A percentile compares a stretch with the other conserved stretches of the same genome.
Conservation (phyloP, 2,797 vertebrate species). For the Chaenodraco wilsoni region DNA sequence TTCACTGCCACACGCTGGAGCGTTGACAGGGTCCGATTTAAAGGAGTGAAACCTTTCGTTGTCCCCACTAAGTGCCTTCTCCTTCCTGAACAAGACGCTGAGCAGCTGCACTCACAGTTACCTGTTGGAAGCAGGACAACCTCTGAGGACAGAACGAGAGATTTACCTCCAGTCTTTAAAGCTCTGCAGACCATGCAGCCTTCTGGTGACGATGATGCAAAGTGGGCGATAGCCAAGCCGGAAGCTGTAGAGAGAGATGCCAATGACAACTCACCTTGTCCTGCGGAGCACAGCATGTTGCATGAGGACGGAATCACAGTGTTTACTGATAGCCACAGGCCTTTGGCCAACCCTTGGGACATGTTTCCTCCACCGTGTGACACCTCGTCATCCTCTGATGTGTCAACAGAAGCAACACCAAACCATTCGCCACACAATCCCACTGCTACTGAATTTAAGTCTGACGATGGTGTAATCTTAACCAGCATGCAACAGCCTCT, state of each 20-base stretch:
- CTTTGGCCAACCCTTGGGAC: constrained; percentile 64
- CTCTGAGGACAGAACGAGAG: background rate
- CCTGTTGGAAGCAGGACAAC: background rate
- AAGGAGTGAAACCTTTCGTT: constrained; percentile 41
- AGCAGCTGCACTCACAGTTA: background rate
- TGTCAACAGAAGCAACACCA: constrained; percentile 12
- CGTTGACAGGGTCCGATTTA: constrained; percentile 54
- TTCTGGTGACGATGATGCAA: constrained; percentile 1
- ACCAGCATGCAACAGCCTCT: constrained; percentile 39
- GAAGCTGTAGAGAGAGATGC: background rate
- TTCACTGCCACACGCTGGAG: constrained; percentile 54
- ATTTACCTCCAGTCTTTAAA: background rate
- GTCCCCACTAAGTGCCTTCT: constrained; percentile 61
- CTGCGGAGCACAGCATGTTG: background rate
- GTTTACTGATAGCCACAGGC: background rate
- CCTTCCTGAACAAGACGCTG: constrained; percentile 47
- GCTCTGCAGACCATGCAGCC: background rate
- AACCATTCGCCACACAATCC: background rate
- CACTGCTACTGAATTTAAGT: background rate
- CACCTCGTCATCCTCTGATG: constrained; percentile 23
- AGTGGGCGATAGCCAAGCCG: background rate
- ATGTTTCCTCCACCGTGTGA: constrained; percentile 52
- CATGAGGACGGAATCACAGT: background rate
- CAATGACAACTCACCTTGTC: background rate
- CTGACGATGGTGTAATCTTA: rapidly evolving